Evolutionary conservation across 2,113 vertebrate genomes (phyloP).

Genomic region (Solenodon paradoxus): DNA sequence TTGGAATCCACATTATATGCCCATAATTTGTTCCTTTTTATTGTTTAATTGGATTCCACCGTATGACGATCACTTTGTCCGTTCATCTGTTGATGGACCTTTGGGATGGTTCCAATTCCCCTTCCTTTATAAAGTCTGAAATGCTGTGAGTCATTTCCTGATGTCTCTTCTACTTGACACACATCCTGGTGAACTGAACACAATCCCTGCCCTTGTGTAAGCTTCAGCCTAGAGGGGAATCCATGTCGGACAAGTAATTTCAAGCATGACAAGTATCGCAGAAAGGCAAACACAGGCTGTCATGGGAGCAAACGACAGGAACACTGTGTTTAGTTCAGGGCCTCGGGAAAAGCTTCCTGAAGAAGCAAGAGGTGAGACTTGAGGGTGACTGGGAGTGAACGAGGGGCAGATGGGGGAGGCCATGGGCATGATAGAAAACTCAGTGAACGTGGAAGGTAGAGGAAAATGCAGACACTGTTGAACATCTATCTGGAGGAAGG

Average conservation of each 20-base stretch:
- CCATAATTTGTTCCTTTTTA: not conserved
- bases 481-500: not conserved
- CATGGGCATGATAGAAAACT: not conserved
- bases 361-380: not conserved
- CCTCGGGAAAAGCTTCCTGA: not conserved
- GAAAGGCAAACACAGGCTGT: not conserved
- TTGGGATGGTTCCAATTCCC: not conserved
- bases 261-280: not conserved
- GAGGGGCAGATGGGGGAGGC: not conserved
- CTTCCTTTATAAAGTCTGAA: not conserved
- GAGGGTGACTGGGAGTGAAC: not conserved
- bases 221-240: not conserved
- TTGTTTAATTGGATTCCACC: not conserved
- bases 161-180: fast-evolving
- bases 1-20: fast-evolving
- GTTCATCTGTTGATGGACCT: not conserved
- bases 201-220: not conserved
- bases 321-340: not conserved
- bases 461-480: fast-evolving
- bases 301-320: not conserved
- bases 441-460: not conserved
- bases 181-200: not conserved
- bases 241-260: not conserved
- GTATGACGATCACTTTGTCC: too few species aligned
- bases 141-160: not conserved